Base-by-base conservation (phyloP, 2,888 invertebrate genomes). In the Cactoblastis cactorum region DNA sequence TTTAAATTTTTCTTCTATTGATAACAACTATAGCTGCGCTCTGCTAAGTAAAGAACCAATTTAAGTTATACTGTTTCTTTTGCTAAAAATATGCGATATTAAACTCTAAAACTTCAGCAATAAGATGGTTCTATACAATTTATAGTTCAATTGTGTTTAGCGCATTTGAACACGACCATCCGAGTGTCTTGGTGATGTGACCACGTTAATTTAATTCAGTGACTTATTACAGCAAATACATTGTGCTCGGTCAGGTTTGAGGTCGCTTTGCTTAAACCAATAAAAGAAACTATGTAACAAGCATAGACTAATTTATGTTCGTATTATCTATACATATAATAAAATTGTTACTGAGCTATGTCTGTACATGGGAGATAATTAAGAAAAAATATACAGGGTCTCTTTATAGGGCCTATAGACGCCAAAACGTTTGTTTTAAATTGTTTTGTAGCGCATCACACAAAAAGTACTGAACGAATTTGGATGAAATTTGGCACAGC, bases 201-300 rank as follows among this genome's bases (percentile, higher is more conserved):
- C 18, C 19, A 34, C 46, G 45, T 39, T 14, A 33, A 33, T 18
- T 39, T 14, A 33, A 33, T 18, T 19, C 0, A 15, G 28, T 35
- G 12, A 18, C 34, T 46, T 47, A 47, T 47, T 47, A 47, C 22
- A 47, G 24, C 47, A 47, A 24, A 32, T 14, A 34, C 34, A 34
- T 34, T 8, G 19, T 45, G 18, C 34, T 32, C 6, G 34, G 45
- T 45, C 45, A 33, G 18, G 45, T 45, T 45, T 18, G 17, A 4
- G 45, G 33, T 34, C 38, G 32, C 9, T 6, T 22, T 22, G 22
- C 22, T 4, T 22, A 3, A 22, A 22, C 6, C 3, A 4, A 4
- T 22, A 6, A 4, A 22, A 22, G 3, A 22, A 22, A 22, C 6
- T 3, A 22, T 22, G 22, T 22, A 22, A 22, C 3, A 6, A 22